A percentile compares a stretch with the other conserved stretches of the same genome.
Evolutionary conservation across 1,140 invertebrate genomes (phyloP).

Genomic region (Anadara kagoshimensis): DNA sequence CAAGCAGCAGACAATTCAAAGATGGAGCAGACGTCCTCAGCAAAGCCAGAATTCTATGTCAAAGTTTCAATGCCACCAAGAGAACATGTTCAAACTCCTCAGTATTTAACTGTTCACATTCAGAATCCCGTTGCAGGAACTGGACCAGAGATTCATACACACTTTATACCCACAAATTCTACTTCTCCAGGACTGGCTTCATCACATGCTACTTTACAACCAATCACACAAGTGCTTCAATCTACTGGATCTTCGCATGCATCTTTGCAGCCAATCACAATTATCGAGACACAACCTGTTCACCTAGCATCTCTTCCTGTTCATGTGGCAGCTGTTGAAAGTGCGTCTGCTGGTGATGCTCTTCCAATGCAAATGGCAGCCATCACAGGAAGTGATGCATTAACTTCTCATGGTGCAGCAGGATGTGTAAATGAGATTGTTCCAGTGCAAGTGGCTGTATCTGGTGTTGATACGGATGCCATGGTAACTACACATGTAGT

Average conservation of each 20-base stretch:
- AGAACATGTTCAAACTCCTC: slow-evolving; percentile 47
- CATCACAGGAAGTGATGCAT: slow-evolving; percentile 21
- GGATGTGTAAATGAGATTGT: slow-evolving; percentile 38
- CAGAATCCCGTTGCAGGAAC: slow-evolving; percentile 34
- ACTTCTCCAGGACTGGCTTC: slow-evolving; percentile 23
- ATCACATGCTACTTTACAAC: slow-evolving; percentile 48
- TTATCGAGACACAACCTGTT: slow-evolving; percentile 61
- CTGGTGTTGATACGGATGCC: slow-evolving; percentile 21
- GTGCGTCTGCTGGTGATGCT: slow-evolving; percentile 32
- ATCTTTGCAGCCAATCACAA: slow-evolving; percentile 61
- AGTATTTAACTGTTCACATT: slow-evolving; percentile 61
- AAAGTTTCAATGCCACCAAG: slow-evolving; percentile 38
- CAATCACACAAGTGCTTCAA: slow-evolving; percentile 42
- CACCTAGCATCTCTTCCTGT: slow-evolving; percentile 40
- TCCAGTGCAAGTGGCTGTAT: slow-evolving; percentile 36
- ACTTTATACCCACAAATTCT: slow-evolving; percentile 55
- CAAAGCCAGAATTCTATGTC: slow-evolving; percentile 48
- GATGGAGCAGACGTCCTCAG: neutral
- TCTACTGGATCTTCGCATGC: slow-evolving; percentile 29
- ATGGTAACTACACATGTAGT: slow-evolving; percentile 39
- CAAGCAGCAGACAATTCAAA: no score
- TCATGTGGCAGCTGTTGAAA: slow-evolving; percentile 46
- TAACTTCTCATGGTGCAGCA: slow-evolving; percentile 15
- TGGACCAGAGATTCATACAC: slow-evolving; percentile 51
- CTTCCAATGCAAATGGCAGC: slow-evolving; percentile 29